Base-by-base conservation (phyloP, 1,140 invertebrate genomes). In the Megalopta genalis region DNA sequence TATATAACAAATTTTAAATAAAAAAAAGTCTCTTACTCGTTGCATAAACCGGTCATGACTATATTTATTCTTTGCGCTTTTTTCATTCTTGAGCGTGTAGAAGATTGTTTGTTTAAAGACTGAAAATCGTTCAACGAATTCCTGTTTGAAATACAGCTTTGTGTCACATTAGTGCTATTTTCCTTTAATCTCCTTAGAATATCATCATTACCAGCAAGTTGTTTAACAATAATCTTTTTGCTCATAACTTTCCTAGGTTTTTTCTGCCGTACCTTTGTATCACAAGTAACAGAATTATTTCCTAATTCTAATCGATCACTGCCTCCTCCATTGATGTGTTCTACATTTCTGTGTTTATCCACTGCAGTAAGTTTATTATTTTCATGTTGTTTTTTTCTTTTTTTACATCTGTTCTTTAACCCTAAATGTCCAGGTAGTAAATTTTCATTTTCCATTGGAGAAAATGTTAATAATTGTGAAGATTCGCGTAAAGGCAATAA, bases 181-280 rank as follows among this genome's bases (percentile, higher is more conserved):
- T 83, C 10, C 23, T 83, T 18, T 27, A 90, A 67, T 63, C 79
- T 70, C 8, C 81, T 85, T 64, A 91, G 57, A 46, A 85, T 39
- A 49, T 82, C 75, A 8, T 87, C 57, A 32, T 87, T 82, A 3
- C 60, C 60, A 14, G 63, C 60, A 14, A 81, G 62, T 82, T 87
- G 90, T 54, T 91, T 92, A 1, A 90, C 64, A n/a, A 90, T 42
- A 14, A 92, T 90, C 62, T 92, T 90, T 67, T 63, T 88, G 0
- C 49, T 64, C 21, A 89, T 54, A 16, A 92, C 90, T 64, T 92
- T 90, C 63, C 59, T 88, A 0, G 66, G 54, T 85, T 54, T 71
- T 86, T 75, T 84, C 70, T 70, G 62, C 68, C 78, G 73, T 54
- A 68, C 62, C 27, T 80, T 74, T 21, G 71, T 25, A 21, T 54